A percentile compares a stretch with the other conserved stretches of the same genome.
Conservation (phyloP, 2,888 invertebrate species). For the Octodonta nipae region DNA sequence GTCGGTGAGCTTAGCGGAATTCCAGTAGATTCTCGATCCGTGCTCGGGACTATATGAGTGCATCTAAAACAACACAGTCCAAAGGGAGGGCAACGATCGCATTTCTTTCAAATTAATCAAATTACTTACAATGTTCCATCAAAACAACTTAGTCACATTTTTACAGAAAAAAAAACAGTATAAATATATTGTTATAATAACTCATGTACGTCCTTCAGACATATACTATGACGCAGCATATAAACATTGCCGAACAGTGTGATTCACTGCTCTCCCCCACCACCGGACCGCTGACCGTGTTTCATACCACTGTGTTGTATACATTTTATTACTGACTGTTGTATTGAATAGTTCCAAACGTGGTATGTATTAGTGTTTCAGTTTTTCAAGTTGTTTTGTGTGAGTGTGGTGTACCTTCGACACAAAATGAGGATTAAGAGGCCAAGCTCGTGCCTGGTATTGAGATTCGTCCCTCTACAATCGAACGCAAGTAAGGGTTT, state of each 20-base stretch:
- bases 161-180: no score
- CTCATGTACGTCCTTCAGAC: conserved; percentile 24
- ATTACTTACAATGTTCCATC: no score
- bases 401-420: conserved; percentile 1
- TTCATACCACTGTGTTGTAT: conserved; percentile 11
- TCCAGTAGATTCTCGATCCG: no score
- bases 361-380: conserved; percentile 10
- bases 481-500: conserved; percentile 16
- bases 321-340: conserved; percentile 7
- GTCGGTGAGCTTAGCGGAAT: no score
- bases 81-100: no score
- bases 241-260: conserved; percentile 25
- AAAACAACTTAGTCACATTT: no score
- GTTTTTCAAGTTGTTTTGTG: conserved; percentile 3
- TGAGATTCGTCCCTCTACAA: conserved; percentile 44
- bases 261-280: conserved; percentile 23
- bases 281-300: conserved; percentile 17
- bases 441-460: conserved; percentile 49
- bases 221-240: conserved; percentile 23
- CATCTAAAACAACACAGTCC: no score
- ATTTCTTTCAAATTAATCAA: no score
- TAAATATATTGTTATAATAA: no score
- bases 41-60: no score
- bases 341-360: conserved; percentile 5
- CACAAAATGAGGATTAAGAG: conserved; percentile 48